A percentile compares a stretch with the other conserved stretches of the same genome.
Evolutionary conservation across 2,888 invertebrate species (phyloP).

Genomic region (Selenia dentaria): DNA sequence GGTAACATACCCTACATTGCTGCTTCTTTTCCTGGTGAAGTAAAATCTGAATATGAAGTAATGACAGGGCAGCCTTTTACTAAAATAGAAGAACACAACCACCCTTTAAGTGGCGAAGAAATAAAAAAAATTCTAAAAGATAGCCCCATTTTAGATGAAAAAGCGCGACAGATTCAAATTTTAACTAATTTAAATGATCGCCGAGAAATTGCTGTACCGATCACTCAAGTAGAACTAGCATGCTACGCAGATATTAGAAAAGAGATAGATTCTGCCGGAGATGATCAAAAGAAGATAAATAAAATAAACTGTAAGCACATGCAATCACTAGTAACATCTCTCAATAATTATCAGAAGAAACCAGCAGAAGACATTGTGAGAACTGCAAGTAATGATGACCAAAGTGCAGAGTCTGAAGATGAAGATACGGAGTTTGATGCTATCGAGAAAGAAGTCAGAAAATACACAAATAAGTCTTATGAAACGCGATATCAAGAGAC

Average conservation of each 20-base stretch:
- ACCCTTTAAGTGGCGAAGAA: constrained; percentile 59
- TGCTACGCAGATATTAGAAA: constrained; percentile 54
- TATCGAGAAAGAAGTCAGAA: constrained; percentile 68
- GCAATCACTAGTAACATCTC: constrained; percentile 59
- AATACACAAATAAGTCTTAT: constrained; percentile 71
- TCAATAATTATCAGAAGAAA: constrained; percentile 49
- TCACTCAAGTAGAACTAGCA: constrained; percentile 60
- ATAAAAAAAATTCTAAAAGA: constrained; percentile 60
- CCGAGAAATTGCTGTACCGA: constrained; percentile 54
- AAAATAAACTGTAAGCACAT: constrained; percentile 67
- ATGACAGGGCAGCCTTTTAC: constrained; percentile 79
- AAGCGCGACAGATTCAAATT: constrained; percentile 75
- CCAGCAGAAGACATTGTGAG: constrained; percentile 23
- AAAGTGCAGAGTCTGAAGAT: constrained; percentile 37
- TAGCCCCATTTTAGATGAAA: constrained; percentile 66
- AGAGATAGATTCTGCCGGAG: constrained; percentile 58
- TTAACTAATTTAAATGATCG: constrained; percentile 42
- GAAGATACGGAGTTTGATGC: constrained; percentile 63
- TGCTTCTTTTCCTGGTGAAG: constrained; percentile 58
- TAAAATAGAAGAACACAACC: constrained; percentile 56
- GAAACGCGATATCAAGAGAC: constrained; percentile 74
- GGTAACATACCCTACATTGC: constrained; percentile 61
- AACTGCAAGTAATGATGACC: constrained; percentile 25
- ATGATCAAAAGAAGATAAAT: constrained; percentile 53
- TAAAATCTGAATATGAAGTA: constrained; percentile 71